Evolutionary conservation across 1,140 invertebrate species (phyloP), one percentile per base, ranked within the genome.

Genomic region (Bradynema listronoti): DNA sequence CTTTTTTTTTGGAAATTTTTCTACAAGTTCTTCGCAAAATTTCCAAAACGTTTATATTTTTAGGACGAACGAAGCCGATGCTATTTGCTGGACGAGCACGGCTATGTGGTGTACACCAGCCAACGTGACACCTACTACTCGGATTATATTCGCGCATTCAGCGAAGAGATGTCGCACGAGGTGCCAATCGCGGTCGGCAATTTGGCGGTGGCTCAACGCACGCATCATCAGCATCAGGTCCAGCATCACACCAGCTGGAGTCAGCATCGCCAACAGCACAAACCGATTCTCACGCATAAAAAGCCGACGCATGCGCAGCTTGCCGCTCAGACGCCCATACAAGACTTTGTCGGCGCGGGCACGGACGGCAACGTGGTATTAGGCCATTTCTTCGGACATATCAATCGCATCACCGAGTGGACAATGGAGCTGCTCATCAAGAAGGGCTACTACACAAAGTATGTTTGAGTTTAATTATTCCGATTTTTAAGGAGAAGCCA

Each of bases 51-150:
- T 56, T 2, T 22, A 33, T n/a, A 46, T 16, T 50, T 70, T 9
- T 50, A 69, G 69, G 57, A 60, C 41, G 58, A 78, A 11, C 45
- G 65, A 30, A 56, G 51, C 19, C 71, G 74, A 56, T 77, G 74
- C 56, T 77, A 66, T 39, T 54, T 77, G 9, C 27, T 77, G 14
- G 74, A 77, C 55, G 74, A 77, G 50, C 73, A 77, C 50, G 74
- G 46, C 11, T 77, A 77, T 52, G 61, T 78, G 11, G 53, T 76
- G 39, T 77, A 71, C 61, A 68, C 69, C 34, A 75, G 74, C 55
- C 69, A 65, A 33, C 50, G 55, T 30, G 66, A 61, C 34, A 74
- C 67, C 27, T 55, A 46, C 27, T 76, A 78, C 54, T 56, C 71
- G 22, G 70, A 50, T 29, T 47, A 41, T 52, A 33, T 65, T 25